Evolutionary conservation across 2,888 invertebrate species (phyloP).

Genomic region (Drosophila paranaensis): DNA sequence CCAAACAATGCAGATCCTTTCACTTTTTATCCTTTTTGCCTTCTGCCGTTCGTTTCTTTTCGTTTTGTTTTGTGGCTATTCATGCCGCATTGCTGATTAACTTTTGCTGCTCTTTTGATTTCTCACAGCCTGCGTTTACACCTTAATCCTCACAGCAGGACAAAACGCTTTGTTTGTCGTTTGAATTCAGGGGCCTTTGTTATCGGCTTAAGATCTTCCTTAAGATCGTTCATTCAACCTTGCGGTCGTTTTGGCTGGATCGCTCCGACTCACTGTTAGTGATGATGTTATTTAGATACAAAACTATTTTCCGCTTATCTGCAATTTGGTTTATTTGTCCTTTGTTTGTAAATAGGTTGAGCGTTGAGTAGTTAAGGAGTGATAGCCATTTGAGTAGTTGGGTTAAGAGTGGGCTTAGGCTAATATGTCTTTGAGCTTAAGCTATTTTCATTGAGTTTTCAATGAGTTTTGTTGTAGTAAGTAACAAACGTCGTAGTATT

Average conservation of each 20-base stretch:
- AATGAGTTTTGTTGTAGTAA: not conserved
- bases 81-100: conserved; percentile 42
- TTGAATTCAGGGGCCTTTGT: not conserved
- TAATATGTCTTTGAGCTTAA: not conserved
- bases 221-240: conserved; percentile 19
- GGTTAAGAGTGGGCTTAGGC: too few species aligned
- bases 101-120: conserved; percentile 49
- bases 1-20: conserved; percentile 31
- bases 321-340: not conserved
- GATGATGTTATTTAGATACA: not conserved
- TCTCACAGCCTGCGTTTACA: conserved; percentile 18
- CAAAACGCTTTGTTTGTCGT: not conserved
- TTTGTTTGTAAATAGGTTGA: not conserved
- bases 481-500: too few species aligned
- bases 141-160: conserved; percentile 36
- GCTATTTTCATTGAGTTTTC: not conserved
- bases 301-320: conserved; percentile 2
- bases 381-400: not conserved
- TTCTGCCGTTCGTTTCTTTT: not conserved
- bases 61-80: conserved; percentile 16
- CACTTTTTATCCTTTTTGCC: conserved; percentile 22
- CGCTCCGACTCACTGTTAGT: not conserved
- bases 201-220: conserved; percentile 1
- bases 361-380: not conserved
- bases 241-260: not conserved